phyloP scores from a whole-genome alignment of 2,888 invertebrate species.

The Euzophera pinguis region DNA sequence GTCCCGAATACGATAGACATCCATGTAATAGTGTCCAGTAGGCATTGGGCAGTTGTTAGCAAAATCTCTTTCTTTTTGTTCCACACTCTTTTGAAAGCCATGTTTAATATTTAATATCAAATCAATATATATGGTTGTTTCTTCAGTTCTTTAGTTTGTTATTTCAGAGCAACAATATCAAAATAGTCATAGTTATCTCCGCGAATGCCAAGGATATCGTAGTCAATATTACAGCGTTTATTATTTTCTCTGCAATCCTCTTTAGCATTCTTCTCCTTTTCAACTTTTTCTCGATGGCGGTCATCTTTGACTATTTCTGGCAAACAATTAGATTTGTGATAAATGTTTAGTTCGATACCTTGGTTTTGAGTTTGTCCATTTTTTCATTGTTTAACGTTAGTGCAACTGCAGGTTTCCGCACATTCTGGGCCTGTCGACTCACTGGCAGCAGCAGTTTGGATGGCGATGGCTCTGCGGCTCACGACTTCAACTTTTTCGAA shows the following conservation, averaged over 20 bases:
- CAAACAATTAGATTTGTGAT: background rate
- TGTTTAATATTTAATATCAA: constrained; percentile 13
- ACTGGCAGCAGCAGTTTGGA: constrained; percentile 25
- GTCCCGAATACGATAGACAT: constrained; percentile 41
- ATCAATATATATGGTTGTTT: background rate
- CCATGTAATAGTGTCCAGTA: constrained; percentile 44
- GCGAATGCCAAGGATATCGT: constrained; percentile 54
- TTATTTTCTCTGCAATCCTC: constrained; percentile 42
- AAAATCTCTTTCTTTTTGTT: constrained; percentile 33
- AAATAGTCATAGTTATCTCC: constrained; percentile 49
- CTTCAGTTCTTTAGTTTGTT: background rate
- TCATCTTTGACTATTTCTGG: constrained; percentile 29
- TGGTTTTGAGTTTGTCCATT: background rate
- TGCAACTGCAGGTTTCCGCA: constrained; percentile 40
- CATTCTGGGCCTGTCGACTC: constrained; percentile 38
- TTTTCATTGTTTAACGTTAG: constrained; percentile 17
- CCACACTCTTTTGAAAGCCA: constrained; percentile 46
- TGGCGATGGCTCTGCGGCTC: constrained; percentile 17
- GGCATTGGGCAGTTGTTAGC: constrained; percentile 27
- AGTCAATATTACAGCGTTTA: constrained; percentile 47
- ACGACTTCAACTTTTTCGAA: constrained; percentile 33
- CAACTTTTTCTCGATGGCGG: constrained; percentile 38
- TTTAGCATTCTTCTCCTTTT: constrained; percentile 37
- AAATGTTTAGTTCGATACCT: background rate
- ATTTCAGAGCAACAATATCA: constrained; percentile 41